Conservation (phyloP, 2,888 invertebrate species). For the Drosophila setosimentum region DNA sequence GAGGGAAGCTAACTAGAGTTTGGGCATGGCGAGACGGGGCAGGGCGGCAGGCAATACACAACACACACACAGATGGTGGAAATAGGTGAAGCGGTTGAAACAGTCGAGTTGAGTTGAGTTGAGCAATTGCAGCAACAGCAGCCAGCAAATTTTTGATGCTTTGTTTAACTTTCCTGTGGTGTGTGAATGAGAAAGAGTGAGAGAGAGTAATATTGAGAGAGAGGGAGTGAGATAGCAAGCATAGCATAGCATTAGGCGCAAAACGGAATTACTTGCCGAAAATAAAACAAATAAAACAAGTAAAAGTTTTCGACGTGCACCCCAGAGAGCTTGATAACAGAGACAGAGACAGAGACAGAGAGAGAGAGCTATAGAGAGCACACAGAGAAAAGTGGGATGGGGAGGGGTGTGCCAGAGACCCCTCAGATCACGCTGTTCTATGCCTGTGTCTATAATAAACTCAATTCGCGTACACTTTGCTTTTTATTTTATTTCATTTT, state of each 20-base stretch:
- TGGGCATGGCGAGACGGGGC: not conserved
- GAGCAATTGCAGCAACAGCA: constrained; percentile 60
- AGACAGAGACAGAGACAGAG: not conserved
- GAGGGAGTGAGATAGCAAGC: constrained; percentile 18
- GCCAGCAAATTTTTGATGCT: constrained; percentile 59
- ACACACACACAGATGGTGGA: constrained; percentile 32
- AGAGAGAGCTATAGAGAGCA: not conserved
- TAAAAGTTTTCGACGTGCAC: constrained; percentile 57
- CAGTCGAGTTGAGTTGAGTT: constrained; percentile 46
- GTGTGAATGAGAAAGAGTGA: not conserved
- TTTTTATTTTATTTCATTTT: constrained; percentile 35
- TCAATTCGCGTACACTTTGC: constrained; percentile 58
- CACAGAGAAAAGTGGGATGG: too few relatives aligned
- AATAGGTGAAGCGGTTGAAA: constrained; percentile 49
- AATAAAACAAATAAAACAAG: constrained; percentile 71
- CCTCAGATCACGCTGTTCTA: not conserved
- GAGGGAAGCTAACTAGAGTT: not conserved
- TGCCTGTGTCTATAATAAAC: constrained; percentile 62
- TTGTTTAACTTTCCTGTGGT: constrained; percentile 65
- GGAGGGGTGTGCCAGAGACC: not conserved
- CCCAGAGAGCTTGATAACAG: constrained; percentile 38
- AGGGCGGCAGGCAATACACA: constrained; percentile 15
- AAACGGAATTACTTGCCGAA: constrained; percentile 70
- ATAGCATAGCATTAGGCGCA: constrained; percentile 68
- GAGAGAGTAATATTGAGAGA: too few relatives aligned